Conservation (phyloP, 2,888 invertebrate genomes). For the Tolmerus cingulatus region DNA sequence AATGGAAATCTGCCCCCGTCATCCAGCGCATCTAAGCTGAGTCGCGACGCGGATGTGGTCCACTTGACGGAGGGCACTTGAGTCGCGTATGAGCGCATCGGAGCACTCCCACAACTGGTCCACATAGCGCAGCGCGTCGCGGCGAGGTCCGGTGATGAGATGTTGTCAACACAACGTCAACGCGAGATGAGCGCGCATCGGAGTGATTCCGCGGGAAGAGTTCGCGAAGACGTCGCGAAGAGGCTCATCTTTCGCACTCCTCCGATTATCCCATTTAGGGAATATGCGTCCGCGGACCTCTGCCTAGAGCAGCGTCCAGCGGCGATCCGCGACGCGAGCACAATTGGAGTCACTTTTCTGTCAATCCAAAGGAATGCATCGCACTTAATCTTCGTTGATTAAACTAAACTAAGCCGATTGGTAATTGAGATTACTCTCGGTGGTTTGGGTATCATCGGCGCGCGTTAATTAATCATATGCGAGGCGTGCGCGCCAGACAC, state of each 20-base stretch:
- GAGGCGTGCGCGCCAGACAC: slow-evolving; percentile 39
- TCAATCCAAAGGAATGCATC: slow-evolving; percentile 46
- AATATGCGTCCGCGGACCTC: neutral
- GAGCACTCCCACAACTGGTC: slow-evolving; percentile 21
- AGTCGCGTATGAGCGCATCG: neutral
- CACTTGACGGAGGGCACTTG: slow-evolving; percentile 16
- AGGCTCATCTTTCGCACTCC: slow-evolving; percentile 31
- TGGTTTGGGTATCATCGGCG: slow-evolving; percentile 35
- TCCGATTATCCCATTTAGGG: slow-evolving; percentile 30
- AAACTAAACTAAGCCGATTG: slow-evolving; percentile 45
- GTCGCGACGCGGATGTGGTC: slow-evolving; percentile 23
- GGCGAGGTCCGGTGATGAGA: slow-evolving; percentile 38
- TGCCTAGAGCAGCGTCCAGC: neutral
- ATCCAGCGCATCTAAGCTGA: slow-evolving; percentile 22
- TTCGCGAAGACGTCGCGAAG: slow-evolving; percentile 24
- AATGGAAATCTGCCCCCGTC: slow-evolving; percentile 37
- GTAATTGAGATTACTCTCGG: slow-evolving; percentile 46
- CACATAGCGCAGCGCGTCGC: neutral
- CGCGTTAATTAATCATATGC: slow-evolving; percentile 44
- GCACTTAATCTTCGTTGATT: slow-evolving; percentile 46
- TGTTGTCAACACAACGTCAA: slow-evolving; percentile 48
- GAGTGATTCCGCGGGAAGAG: slow-evolving; percentile 7
- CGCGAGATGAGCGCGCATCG: slow-evolving; percentile 20
- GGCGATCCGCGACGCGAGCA: slow-evolving; percentile 30
- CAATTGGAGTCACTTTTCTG: slow-evolving; percentile 42